phyloP scores from a whole-genome alignment of 2,113 vertebrate genomes.

The Eublepharis macularius region DNA sequence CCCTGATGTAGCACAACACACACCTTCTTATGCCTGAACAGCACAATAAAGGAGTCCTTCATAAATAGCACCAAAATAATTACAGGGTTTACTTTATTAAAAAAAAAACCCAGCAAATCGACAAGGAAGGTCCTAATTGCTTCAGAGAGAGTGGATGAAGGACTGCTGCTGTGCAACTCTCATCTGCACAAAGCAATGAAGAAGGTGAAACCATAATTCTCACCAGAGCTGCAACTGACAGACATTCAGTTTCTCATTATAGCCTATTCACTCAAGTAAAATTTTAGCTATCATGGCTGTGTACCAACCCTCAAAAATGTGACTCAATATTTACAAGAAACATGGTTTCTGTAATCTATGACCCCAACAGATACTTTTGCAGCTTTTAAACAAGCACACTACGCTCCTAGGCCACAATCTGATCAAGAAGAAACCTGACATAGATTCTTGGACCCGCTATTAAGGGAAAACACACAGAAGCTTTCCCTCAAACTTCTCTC shows the following conservation, averaged over 20 bases:
- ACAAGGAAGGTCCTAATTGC: background rate
- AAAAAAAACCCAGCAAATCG: background rate
- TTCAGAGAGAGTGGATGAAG: background rate
- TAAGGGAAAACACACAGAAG: background rate
- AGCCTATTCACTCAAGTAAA: background rate
- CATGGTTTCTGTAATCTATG: background rate
- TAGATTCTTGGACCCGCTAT: background rate
- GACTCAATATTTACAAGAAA: background rate
- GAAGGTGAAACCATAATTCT: background rate
- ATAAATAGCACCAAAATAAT: slow-evolving; percentile 11
- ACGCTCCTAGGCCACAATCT: background rate
- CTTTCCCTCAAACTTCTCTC: background rate
- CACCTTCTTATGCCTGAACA: slow-evolving; percentile 12
- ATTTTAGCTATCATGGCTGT: background rate
- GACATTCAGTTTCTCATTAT: background rate
- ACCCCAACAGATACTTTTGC: background rate
- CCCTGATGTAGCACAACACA: slow-evolving; percentile 8
- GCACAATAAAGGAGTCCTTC: slow-evolving; percentile 20
- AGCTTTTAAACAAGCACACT: background rate
- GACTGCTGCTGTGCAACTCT: background rate
- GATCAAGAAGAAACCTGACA: background rate
- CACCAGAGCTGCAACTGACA: background rate
- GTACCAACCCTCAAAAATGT: background rate
- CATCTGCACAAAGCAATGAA: background rate
- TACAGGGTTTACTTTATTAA: slow-evolving; percentile 11